Conservation (phyloP, 2,113 vertebrate species). For the Protomyctophum bolini region DNA sequence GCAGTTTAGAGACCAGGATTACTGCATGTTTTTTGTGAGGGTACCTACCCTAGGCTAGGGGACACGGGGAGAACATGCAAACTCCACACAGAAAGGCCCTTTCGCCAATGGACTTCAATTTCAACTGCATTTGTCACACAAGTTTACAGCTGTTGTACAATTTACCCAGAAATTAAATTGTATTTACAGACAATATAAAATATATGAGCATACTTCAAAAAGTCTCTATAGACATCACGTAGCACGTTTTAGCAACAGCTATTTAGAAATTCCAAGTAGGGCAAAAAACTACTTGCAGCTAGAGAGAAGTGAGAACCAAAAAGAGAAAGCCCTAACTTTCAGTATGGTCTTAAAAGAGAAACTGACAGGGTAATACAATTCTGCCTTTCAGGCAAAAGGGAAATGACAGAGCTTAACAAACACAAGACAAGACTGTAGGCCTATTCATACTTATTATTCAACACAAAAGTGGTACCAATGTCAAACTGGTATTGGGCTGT, state of each 20-base stretch:
- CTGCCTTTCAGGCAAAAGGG: constrained; percentile 8
- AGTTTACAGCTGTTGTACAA: neutral
- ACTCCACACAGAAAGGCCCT: no score
- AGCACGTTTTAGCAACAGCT: no score
- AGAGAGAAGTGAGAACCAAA: neutral
- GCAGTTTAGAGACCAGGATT: no score
- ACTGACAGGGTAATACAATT: neutral
- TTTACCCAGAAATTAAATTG: no score
- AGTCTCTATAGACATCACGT: no score
- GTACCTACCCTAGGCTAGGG: no score
- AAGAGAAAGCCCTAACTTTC: constrained; percentile 13
- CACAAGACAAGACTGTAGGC: constrained; percentile 18
- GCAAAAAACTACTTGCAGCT: neutral
- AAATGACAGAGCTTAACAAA: constrained; percentile 15
- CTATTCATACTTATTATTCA: no score
- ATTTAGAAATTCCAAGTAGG: neutral
- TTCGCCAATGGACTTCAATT: neutral
- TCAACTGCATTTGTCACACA: neutral
- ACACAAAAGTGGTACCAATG: neutral
- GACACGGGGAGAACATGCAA: no score
- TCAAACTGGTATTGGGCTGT: neutral
- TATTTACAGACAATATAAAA: neutral
- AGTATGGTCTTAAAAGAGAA: neutral
- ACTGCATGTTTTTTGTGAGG: no score
- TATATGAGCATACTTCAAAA: neutral